These are phyloP conservation scores for Sminthurides aquaticus DNA, from an alignment of 2,888 invertebrate species.

Conservation along the genomic window DNA sequence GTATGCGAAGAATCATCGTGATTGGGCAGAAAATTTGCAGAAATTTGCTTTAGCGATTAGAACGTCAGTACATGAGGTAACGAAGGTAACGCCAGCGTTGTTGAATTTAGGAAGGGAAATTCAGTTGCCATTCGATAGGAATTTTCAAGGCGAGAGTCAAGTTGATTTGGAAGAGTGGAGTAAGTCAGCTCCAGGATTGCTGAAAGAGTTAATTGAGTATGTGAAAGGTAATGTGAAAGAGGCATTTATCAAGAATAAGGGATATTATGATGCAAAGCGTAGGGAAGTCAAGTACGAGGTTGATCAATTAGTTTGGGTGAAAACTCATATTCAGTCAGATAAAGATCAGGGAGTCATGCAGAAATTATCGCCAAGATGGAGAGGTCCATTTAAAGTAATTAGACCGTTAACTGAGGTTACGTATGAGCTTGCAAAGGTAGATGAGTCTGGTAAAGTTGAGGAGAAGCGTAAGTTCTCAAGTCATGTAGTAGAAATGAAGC, in stretches of 20 bases:
- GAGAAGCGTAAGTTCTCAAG: not conserved
- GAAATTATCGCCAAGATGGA: not conserved
- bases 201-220: not conserved
- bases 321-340: not conserved
- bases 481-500: not conserved
- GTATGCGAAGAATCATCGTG: not conserved
- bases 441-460: not conserved
- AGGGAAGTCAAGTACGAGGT: not conserved
- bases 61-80: not conserved
- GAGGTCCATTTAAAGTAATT: not conserved
- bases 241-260: not conserved
- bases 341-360: not conserved
- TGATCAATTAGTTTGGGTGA: not conserved
- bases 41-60: constrained; percentile 4
- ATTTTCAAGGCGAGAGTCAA: not conserved
- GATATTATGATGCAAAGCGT: not conserved
- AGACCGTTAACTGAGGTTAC: not conserved
- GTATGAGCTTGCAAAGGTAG: not conserved
- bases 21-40: not conserved
- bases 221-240: not conserved
- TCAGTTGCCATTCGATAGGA: constrained; percentile 4
- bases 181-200: not conserved
- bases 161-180: not conserved
- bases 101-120: constrained; percentile 13
- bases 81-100: constrained; percentile 1